A percentile compares a stretch with the other conserved stretches of the same genome.
Conservation (phyloP, 2,113 vertebrate genomes). For the Tricholaema leucomelas region DNA sequence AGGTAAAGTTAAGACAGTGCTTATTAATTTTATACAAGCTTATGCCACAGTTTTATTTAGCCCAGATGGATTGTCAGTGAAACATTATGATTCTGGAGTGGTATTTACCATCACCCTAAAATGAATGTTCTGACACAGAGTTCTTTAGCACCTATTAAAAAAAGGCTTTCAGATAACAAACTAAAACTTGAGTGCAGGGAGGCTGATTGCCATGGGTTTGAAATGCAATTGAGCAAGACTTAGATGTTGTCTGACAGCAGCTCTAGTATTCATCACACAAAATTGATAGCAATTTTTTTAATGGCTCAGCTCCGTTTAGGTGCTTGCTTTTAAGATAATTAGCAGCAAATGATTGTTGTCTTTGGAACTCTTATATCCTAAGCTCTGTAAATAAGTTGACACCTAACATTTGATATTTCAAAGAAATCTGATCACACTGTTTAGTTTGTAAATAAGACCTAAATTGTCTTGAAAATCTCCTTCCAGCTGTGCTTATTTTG, state of each 20-base stretch:
- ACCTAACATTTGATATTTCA: neutral
- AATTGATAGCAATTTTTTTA: neutral
- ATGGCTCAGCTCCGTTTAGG: neutral
- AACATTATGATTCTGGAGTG: neutral
- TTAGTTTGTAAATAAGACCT: neutral
- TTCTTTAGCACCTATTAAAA: neutral
- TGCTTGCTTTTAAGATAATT: neutral
- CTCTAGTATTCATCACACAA: neutral
- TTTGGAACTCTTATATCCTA: neutral
- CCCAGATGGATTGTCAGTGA: neutral
- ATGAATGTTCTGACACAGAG: neutral
- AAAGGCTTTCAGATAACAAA: neutral
- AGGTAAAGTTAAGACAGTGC: neutral
- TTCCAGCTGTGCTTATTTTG: neutral
- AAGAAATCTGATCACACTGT: neutral
- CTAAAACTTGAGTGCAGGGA: neutral
- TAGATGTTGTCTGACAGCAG: neutral
- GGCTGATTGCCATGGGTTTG: neutral
- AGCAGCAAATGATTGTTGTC: neutral
- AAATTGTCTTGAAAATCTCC: neutral
- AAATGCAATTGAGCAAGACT: neutral
- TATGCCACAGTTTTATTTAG: neutral
- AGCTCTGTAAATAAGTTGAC: neutral
- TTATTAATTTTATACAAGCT: neutral
- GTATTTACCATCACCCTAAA: neutral